These are phyloP conservation scores for Operophtera brumata DNA, from an alignment of 2,888 invertebrate species.

Conservation along the genomic window DNA sequence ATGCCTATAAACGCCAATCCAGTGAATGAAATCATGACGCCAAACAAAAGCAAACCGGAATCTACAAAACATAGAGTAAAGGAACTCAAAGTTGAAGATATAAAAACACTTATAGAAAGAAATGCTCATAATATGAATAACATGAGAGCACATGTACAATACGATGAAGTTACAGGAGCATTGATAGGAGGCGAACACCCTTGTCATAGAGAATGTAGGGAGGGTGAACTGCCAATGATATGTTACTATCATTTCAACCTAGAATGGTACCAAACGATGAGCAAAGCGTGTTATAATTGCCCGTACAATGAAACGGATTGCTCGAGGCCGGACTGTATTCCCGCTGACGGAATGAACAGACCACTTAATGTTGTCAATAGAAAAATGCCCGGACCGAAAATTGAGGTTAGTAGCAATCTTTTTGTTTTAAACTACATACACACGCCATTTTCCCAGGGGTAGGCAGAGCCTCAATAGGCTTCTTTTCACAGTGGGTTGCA, in stretches of 20 bases:
- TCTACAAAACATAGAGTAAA: slow-evolving; percentile 42
- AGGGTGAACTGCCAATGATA: slow-evolving; percentile 82
- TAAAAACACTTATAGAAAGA: slow-evolving; percentile 33
- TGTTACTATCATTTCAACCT: slow-evolving; percentile 87
- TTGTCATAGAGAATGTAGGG: slow-evolving; percentile 84
- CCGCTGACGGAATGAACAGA: slow-evolving; percentile 89
- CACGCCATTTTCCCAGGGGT: no score
- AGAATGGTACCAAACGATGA: slow-evolving; percentile 92
- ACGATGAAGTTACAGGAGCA: slow-evolving; percentile 72
- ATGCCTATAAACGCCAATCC: slow-evolving; percentile 47
- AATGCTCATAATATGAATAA: slow-evolving; percentile 47
- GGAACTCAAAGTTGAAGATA: slow-evolving; percentile 40
- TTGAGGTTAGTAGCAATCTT: slow-evolving; percentile 82
- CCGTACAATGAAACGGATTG: slow-evolving; percentile 89
- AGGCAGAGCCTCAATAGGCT: no score
- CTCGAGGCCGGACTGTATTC: slow-evolving; percentile 87
- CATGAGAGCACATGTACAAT: slow-evolving; percentile 59
- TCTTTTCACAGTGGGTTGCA: no score
- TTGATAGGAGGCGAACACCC: slow-evolving; percentile 73
- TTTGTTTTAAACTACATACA: background rate
- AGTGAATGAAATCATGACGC: slow-evolving; percentile 48
- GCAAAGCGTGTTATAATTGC: slow-evolving; percentile 93
- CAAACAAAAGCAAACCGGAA: slow-evolving; percentile 39
- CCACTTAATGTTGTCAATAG: slow-evolving; percentile 90
- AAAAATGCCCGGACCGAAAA: slow-evolving; percentile 91